phyloP scores from a whole-genome alignment of 2,113 vertebrate genomes.

The Hyperopisus bebe region DNA sequence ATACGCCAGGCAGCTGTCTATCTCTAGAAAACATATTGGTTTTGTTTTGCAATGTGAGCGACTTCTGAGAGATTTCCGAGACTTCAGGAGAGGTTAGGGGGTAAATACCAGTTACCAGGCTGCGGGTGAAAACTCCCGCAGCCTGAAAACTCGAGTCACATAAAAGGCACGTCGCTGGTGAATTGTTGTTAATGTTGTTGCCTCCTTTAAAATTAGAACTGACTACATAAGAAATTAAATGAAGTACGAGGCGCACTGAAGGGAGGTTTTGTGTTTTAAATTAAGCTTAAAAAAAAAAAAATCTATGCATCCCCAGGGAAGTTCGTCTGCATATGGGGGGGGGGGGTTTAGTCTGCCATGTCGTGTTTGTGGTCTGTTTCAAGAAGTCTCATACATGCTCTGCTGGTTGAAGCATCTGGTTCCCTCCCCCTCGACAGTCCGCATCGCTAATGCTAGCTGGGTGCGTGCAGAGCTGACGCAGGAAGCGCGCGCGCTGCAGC shows the following conservation, averaged over 20 bases:
- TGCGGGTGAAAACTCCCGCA: background rate
- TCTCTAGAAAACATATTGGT: background rate
- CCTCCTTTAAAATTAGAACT: background rate
- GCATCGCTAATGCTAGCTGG: background rate
- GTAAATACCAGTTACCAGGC: background rate
- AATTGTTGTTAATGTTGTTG: background rate
- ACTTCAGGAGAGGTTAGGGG: background rate
- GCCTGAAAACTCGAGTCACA: background rate
- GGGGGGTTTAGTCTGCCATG: background rate
- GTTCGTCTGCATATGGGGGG: background rate
- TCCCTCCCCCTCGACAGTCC: background rate
- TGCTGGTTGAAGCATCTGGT: background rate
- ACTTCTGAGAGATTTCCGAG: background rate
- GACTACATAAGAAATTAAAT: background rate
- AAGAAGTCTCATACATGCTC: background rate
- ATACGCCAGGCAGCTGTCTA: background rate
- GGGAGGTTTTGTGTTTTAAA: background rate
- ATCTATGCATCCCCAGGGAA: background rate
- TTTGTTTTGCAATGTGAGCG: background rate
- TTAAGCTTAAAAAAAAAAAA: background rate
- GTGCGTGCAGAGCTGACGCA: background rate
- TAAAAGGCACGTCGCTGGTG: background rate
- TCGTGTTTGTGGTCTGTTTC: background rate
- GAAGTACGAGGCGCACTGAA: background rate
- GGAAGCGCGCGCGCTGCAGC: background rate